A percentile compares a stretch with the other conserved stretches of the same genome.
These are phyloP conservation scores for Mastomys natalensis DNA, from an alignment of 2,113 vertebrate species.

Conservation along the genomic window DNA sequence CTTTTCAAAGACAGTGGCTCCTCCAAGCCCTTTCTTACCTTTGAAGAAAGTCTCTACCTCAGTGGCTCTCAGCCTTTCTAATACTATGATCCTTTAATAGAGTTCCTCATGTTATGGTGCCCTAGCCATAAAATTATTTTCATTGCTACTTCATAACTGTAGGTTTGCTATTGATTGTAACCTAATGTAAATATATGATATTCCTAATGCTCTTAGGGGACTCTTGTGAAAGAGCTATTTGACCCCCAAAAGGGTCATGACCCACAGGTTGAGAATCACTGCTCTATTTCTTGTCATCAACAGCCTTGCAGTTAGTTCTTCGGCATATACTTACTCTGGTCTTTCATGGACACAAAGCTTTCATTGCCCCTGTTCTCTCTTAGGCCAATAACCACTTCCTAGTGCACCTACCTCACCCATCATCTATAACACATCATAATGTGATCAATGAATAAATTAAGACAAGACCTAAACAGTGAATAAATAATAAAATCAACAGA, in stretches of 20 bases:
- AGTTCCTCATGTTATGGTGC: neutral
- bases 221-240: neutral
- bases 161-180: neutral
- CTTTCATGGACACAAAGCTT: neutral
- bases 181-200: neutral
- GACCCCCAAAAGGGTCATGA: neutral
- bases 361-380: neutral
- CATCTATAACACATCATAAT: neutral
- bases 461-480: neutral
- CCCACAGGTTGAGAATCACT: neutral
- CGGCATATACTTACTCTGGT: neutral
- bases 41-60: neutral
- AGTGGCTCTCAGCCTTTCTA: neutral
- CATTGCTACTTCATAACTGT: neutral
- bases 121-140: neutral
- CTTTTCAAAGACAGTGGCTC: neutral
- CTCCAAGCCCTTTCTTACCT: neutral
- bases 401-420: neutral
- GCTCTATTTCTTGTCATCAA: neutral
- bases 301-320: neutral
- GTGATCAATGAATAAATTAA: neutral
- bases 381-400: neutral
- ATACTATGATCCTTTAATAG: neutral
- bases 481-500: neutral
- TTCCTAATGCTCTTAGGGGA: neutral